Evolutionary conservation across 2,888 invertebrate genomes (phyloP).

Genomic region (Nesidiocoris tenuis): DNA sequence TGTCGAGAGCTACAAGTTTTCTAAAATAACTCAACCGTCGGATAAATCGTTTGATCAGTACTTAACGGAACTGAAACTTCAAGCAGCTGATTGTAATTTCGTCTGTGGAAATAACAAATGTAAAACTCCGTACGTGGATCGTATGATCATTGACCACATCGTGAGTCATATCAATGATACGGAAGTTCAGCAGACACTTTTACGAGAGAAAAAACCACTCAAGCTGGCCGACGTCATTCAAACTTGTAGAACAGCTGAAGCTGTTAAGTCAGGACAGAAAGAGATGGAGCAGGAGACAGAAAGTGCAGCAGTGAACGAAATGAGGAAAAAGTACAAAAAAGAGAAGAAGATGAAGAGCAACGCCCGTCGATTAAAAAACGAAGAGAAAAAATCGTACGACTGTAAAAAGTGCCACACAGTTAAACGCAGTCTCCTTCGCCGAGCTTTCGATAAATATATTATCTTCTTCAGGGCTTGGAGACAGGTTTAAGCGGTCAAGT

Average conservation of each 20-base stretch:
- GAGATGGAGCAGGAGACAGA: background rate
- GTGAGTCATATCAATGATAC: background rate
- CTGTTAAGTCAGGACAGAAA: background rate
- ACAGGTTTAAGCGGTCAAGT: no score
- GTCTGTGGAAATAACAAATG: background rate
- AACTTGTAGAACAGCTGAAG: background rate
- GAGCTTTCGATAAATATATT: no score
- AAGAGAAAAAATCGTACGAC: no score
- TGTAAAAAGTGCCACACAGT: no score
- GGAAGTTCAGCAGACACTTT: conserved; percentile 1
- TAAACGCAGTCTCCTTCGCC: no score
- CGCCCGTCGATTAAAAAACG: no score
- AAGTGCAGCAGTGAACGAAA: no score
- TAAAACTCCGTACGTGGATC: background rate
- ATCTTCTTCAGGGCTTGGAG: no score
- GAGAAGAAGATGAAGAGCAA: no score
- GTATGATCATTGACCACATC: conserved; percentile 14
- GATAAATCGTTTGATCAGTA: background rate
- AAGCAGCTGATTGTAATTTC: background rate
- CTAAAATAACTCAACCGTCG: background rate
- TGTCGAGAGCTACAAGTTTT: conserved; percentile 1
- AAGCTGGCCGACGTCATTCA: background rate
- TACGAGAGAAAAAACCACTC: background rate
- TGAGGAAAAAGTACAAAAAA: no score
- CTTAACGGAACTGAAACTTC: background rate